Evolutionary conservation across 1,140 invertebrate species (phyloP).

Genomic region (Papilio machaon): DNA sequence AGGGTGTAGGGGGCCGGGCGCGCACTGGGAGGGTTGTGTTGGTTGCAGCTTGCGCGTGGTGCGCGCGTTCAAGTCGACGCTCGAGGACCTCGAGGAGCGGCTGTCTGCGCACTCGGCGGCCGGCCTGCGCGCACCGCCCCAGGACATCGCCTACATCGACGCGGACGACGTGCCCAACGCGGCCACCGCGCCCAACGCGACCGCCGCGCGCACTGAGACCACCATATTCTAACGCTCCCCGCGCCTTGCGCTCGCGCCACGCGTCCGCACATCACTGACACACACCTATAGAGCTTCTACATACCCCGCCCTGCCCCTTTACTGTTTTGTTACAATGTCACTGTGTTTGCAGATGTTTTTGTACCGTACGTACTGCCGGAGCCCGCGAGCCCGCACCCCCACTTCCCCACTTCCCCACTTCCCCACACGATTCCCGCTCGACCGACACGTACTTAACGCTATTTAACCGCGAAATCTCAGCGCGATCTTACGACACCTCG

Average conservation of each 20-base stretch:
- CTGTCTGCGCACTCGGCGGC: conserved; percentile 98
- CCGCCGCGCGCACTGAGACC: conserved; percentile 77
- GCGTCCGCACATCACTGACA: conserved; percentile 56
- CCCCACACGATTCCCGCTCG: conserved; percentile 38
- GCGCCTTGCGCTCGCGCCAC: conserved; percentile 69
- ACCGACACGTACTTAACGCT: conserved; percentile 57
- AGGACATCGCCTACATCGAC: conserved; percentile 96
- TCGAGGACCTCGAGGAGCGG: conserved; percentile 99
- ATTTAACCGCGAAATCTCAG: conserved; percentile 46
- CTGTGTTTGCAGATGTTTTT: conserved; percentile 45
- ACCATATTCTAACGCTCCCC: conserved; percentile 79
- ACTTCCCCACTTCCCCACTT: too few species aligned
- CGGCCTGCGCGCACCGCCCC: conserved; percentile 93
- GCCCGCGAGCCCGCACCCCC: conserved; percentile 32
- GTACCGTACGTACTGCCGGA: not conserved
- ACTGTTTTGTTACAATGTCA: conserved; percentile 41
- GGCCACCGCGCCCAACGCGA: conserved; percentile 52
- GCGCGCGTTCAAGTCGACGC: conserved; percentile 99
- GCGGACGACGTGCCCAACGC: conserved; percentile 88
- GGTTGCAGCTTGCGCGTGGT: conserved; percentile 99
- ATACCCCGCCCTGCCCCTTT: conserved; percentile 62
- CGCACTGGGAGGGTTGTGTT: conserved; percentile 74
- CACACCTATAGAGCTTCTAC: conserved; percentile 37
- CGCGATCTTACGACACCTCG: conserved; percentile 42
- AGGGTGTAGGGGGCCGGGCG: conserved; percentile 43